Evolutionary conservation across 2,113 vertebrate genomes (phyloP), one percentile per base, ranked within the genome.

Genomic region (Clarias gariepinus): DNA sequence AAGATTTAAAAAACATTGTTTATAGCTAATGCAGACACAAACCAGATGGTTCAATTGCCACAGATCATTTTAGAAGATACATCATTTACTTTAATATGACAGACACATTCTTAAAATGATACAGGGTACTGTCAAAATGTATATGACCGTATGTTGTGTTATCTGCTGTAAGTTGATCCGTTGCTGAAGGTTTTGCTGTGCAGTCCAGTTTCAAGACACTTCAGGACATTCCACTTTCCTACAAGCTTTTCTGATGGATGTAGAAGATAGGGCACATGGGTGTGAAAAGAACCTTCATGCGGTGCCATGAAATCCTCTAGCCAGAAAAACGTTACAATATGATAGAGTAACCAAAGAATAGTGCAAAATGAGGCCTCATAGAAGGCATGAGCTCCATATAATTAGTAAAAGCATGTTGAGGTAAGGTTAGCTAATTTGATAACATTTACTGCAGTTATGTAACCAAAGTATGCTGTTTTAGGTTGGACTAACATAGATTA

Each of bases 71-170:
- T 28, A 58, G 8, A 79, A 12, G 23, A 53, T 30, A n/a, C 66
- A 30, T 23, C 13, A 33, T 69, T 30, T 69, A 33, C 66, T 69
- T 18, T 69, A 69, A 30, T 69, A 33, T 69, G 63, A 69, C 66
- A 30, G 10, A 41, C 21, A 19, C 41, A 77, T 21, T 66, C 64
- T 66, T 36, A 81, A 23, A 33, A 52, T 0, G 73, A 15, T 82
- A 47, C 47, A 47, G 7, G 47, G 47, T 47, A 47, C 41, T 47
- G 41, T 8, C 7, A 8, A 47, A 47, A 47, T 47, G 47, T 93
- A 60, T 81, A 89, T 86, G 92, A 92, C 86, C 92, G 95, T 71
- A 41, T 94, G 13, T 28, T 69, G 15, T 8, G 30, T 15, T 4
- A 33, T 18, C 66, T 33, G 33, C 66, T 69, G 66, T 30, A 33